Conservation (phyloP, 2,797 vertebrate species). For the Naso thynnoides region DNA sequence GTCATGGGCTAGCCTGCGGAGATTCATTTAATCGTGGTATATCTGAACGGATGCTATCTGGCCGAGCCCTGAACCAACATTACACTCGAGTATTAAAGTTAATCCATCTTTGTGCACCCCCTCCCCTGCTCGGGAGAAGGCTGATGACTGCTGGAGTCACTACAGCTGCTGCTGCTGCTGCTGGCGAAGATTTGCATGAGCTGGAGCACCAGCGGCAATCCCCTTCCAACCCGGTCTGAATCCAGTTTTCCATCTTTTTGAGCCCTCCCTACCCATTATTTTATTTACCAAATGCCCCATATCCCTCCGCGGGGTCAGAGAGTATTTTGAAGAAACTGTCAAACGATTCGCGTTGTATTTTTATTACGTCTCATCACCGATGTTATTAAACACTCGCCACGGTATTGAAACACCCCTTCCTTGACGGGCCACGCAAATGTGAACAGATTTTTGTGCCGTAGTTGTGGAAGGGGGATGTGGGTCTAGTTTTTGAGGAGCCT, state of each 20-base stretch:
- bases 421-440: background rate
- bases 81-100: conserved; percentile 26
- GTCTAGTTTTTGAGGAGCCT: conserved; percentile 78
- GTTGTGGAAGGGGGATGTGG: conserved; percentile 64
- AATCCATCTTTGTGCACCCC: conserved; percentile 11
- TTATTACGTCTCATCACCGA: conserved; percentile 6
- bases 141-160: conserved; percentile 28
- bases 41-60: background rate
- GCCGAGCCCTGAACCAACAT: background rate
- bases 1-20: background rate
- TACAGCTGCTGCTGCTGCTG: conserved; percentile 14
- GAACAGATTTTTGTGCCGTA: conserved; percentile 22
- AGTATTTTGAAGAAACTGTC: conserved; percentile 84
- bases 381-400: background rate
- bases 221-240: conserved; percentile 29
- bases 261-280: conserved; percentile 77
- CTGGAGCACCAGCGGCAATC: conserved; percentile 28
- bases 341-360: conserved; percentile 41
- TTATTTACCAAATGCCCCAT: conserved; percentile 89
- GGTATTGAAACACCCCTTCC: background rate
- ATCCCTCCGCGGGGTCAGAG: conserved; percentile 89
- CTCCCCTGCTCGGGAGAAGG: background rate
- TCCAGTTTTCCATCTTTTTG: conserved; percentile 75
- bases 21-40: conserved; percentile 2
- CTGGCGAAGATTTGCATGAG: conserved; percentile 57